Base-by-base conservation (phyloP, 2,797 vertebrate genomes). In the Enteromius thamalakanensis region DNA sequence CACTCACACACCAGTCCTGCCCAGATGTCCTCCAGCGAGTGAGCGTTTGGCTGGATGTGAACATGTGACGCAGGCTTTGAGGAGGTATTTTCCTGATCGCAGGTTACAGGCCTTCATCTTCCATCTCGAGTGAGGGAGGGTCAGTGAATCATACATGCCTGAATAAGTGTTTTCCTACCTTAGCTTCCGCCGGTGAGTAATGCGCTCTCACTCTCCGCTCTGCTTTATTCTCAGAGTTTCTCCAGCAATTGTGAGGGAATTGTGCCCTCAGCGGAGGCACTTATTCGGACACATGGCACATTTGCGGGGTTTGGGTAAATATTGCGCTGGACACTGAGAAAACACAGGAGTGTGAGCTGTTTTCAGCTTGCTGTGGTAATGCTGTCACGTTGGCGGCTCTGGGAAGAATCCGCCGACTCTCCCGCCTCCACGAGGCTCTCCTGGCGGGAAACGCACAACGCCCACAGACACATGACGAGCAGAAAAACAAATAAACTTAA, bases 361-460 rank as follows among this genome's bases (percentile, higher is more conserved):
- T 78, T 49, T 49, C 11, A 34, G 29, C 76, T 62, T 45, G 7
- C 51, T 32, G 75, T 42, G 23, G 51, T 55, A 3, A 32, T 71
- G 71, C 53, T 21, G 72, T 47, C n/a, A 45, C 29, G 23, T 78
- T 42, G 37, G 42, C 5, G 10, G 40, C n/a, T 62, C 55, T 69
- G 34, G 12, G 76, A 70, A 40, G 51, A 78, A 69, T 47, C 70
- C 71, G 60, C 71, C 80, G 34, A 82, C 76, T 58, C 67, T 78
- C 49, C 40, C 75, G 74, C 67, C 65, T 55, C 26, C 67, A 53
- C 72, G 4, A 49, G 47, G 49, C 21, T 77, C 64, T 77, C 62
- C 75, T 76, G 64, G n/a, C 42, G 12, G 19, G 29, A 51, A 55
- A 49, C 45, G 10, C 49, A 19, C 12, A 69, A 75, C 76, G 15